Conservation (phyloP, 1,140 invertebrate genomes). For the Periplaneta americana region DNA sequence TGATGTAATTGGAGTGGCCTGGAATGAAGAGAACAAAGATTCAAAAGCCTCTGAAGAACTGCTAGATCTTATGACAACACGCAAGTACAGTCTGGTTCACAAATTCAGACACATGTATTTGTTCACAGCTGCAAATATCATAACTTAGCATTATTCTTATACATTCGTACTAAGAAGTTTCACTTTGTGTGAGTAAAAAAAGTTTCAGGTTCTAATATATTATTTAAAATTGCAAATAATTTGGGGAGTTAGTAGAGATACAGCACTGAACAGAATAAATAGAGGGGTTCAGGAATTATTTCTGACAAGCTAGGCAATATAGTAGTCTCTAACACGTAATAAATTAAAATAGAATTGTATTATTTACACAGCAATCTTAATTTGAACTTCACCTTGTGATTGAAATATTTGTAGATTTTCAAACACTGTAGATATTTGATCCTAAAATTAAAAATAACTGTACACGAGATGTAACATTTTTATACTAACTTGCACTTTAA, state of each 20-base stretch:
- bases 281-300: background rate
- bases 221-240: background rate
- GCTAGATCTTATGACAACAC: background rate
- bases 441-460: too few relatives aligned
- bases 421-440: too few relatives aligned
- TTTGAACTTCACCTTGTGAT: too few relatives aligned
- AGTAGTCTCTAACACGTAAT: too few relatives aligned
- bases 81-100: background rate
- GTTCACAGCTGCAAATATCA: background rate
- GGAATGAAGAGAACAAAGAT: background rate
- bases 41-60: background rate
- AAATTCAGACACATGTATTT: background rate
- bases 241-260: background rate
- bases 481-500: too few relatives aligned
- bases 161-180: too few relatives aligned
- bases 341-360: too few relatives aligned
- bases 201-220: background rate
- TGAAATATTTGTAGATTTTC: too few relatives aligned
- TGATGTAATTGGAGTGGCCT: constrained; percentile 34
- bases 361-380: too few relatives aligned
- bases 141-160: background rate
- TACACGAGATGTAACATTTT: too few relatives aligned
- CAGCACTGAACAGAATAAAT: background rate
- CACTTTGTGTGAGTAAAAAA: too few relatives aligned
- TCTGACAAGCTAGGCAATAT: too few relatives aligned